These are phyloP conservation scores for Rotaria macrura DNA, from an alignment of 2,888 invertebrate genomes.

Conservation along the genomic window DNA sequence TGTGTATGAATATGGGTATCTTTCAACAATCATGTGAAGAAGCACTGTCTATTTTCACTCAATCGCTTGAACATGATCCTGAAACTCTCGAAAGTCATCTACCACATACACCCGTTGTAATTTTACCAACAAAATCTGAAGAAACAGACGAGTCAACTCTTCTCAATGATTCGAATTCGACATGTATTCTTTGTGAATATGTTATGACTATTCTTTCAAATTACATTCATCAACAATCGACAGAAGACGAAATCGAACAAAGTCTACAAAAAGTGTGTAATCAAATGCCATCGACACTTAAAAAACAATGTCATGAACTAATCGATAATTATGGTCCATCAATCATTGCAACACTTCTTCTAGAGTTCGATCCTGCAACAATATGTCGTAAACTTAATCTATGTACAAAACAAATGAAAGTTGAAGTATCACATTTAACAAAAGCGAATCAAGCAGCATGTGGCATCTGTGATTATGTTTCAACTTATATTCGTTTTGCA, in stretches of 20 bases:
- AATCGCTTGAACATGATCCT: neutral
- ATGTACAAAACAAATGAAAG: conserved; percentile 3
- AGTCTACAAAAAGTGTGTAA: neutral
- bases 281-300: neutral
- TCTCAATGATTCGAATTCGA: neutral
- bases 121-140: neutral
- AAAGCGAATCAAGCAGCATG: neutral
- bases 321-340: conserved; percentile 5
- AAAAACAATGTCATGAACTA: neutral
- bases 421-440: neutral
- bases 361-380: neutral
- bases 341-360: neutral
- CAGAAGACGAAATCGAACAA: conserved; percentile 10
- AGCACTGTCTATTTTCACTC: neutral
- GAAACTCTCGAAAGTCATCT: neutral
- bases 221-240: conserved; percentile 29
- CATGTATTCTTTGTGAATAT: conserved; percentile 31
- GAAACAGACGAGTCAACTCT: neutral
- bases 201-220: conserved; percentile 24
- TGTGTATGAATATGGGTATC: neutral
- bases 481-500: neutral
- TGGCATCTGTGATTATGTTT: neutral
- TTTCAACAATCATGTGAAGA: neutral
- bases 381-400: neutral
- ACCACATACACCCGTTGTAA: neutral